A percentile compares a stretch with the other conserved stretches of the same genome.
Evolutionary conservation across 1,140 invertebrate genomes (phyloP).

Genomic region (Drosophila kikkawai): DNA sequence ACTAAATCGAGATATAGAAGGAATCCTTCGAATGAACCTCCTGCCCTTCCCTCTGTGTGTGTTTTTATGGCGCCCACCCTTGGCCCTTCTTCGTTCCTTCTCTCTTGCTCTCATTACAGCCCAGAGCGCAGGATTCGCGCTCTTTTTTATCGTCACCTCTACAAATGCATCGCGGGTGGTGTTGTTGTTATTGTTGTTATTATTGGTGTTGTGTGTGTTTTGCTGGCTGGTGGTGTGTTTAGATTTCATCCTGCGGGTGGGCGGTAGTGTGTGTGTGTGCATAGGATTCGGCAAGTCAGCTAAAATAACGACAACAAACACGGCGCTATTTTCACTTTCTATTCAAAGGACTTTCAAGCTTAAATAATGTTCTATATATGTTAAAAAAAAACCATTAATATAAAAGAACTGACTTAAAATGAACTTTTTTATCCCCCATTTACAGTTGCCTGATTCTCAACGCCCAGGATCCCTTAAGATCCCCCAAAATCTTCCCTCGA

Average conservation of each 20-base stretch:
- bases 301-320: constrained; percentile 70
- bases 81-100: constrained; percentile 1
- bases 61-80: constrained; percentile 11
- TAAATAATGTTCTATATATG: constrained; percentile 1
- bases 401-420: neutral
- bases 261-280: neutral
- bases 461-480: constrained; percentile 33
- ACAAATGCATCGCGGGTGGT: constrained; percentile 17
- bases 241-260: constrained; percentile 8
- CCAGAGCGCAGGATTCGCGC: constrained; percentile 70
- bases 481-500: neutral
- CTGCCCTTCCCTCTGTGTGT: neutral
- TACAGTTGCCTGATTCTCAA: constrained; percentile 40
- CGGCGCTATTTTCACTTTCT: constrained; percentile 72
- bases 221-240: constrained; percentile 10
- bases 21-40: neutral
- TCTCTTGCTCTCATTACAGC: constrained; percentile 27
- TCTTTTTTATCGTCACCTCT: constrained; percentile 56
- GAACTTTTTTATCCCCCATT: neutral
- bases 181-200: constrained; percentile 1
- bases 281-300: constrained; percentile 45
- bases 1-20: constrained; percentile 46
- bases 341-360: constrained; percentile 47
- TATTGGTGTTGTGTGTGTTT: constrained; percentile 12
- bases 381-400: too few species aligned